These are phyloP conservation scores for Channa maculata DNA, from an alignment of 2,113 vertebrate genomes.

Conservation along the genomic window DNA sequence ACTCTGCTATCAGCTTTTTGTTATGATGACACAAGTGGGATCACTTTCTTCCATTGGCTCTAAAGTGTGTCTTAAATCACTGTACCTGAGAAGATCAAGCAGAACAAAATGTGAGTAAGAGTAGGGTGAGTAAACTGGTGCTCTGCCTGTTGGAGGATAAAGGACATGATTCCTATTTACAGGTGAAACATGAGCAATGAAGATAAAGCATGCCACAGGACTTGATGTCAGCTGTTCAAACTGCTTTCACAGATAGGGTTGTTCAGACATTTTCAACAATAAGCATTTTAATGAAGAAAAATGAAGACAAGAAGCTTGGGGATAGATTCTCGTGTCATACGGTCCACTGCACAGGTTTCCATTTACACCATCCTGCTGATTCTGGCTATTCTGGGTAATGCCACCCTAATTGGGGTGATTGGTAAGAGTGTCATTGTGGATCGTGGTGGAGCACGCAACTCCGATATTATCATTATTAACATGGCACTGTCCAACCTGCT, in stretches of 20 bases:
- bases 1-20: slow-evolving; percentile 1
- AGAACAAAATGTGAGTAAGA: neutral
- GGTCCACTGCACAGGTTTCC: slow-evolving; percentile 52
- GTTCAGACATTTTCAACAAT: too few relatives aligned
- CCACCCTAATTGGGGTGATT: slow-evolving; percentile 75
- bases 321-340: slow-evolving; percentile 8
- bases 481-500: slow-evolving; percentile 83
- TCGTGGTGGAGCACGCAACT: slow-evolving; percentile 62
- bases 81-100: neutral
- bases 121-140: neutral
- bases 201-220: too few relatives aligned
- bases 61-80: slow-evolving; percentile 2
- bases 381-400: slow-evolving; percentile 81
- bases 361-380: slow-evolving; percentile 80
- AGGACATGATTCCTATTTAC: too few relatives aligned
- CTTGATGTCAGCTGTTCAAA: too few relatives aligned
- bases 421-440: slow-evolving; percentile 71
- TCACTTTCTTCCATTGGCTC: slow-evolving; percentile 1
- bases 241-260: too few relatives aligned
- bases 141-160: slow-evolving; percentile 3
- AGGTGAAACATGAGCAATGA: too few relatives aligned
- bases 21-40: neutral
- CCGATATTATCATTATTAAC: slow-evolving; percentile 85
- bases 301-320: neutral
- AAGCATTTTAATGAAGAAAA: neutral